phyloP scores from a whole-genome alignment of 2,113 vertebrate genomes.

The Mionectes macconnelli region DNA sequence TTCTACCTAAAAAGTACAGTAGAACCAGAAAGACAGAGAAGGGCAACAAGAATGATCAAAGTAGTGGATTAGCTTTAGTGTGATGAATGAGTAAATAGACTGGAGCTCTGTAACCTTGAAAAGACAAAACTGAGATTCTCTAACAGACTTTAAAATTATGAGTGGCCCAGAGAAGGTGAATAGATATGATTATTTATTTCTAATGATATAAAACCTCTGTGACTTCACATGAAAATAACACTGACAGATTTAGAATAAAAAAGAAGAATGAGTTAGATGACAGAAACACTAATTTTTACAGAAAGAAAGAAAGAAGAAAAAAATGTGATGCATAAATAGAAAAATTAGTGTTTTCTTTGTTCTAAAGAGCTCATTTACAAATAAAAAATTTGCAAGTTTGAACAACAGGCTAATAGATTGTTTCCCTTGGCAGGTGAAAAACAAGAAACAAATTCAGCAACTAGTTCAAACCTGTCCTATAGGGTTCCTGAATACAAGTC shows the following conservation, averaged over 20 bases:
- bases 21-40: background rate
- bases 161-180: background rate
- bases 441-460: background rate
- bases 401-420: background rate
- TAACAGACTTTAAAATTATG: background rate
- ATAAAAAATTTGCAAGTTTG: background rate
- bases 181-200: background rate
- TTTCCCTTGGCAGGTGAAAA: background rate
- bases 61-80: background rate
- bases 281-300: background rate
- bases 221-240: background rate
- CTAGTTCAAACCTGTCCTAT: background rate
- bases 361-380: background rate
- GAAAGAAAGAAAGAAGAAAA: background rate
- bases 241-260: background rate
- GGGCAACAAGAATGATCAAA: background rate
- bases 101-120: constrained; percentile 15
- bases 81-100: constrained; percentile 26
- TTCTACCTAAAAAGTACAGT: background rate
- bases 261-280: background rate
- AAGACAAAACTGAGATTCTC: background rate
- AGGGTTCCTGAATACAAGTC: background rate
- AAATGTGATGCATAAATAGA: background rate
- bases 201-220: background rate
- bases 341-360: background rate